Percentiles rank a stretch among this genome's conserved stretches.
Conservation (phyloP, 2,797 vertebrate species). For the Furcifer pardalis region DNA sequence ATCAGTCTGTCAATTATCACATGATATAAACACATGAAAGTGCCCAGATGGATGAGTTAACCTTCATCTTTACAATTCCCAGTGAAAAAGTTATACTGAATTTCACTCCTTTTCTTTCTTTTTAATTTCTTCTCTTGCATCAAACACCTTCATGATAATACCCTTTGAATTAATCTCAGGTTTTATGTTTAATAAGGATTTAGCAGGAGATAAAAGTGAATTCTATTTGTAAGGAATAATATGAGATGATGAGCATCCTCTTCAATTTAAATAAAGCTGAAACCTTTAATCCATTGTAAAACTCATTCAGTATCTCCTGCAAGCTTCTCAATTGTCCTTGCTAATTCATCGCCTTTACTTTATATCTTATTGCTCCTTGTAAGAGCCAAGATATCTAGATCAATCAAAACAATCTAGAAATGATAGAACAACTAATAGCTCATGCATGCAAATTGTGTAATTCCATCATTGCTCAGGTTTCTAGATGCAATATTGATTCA, state of each 20-base stretch:
- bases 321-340: neutral
- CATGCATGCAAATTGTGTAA: neutral
- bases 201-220: neutral
- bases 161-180: neutral
- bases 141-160: neutral
- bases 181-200: neutral
- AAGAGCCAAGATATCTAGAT: neutral
- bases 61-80: neutral
- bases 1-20: neutral
- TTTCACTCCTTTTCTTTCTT: neutral
- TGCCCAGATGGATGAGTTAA: fast-evolving
- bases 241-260: neutral
- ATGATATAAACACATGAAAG: neutral
- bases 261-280: neutral
- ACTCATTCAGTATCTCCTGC: neutral
- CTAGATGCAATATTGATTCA: slow-evolving; percentile 6
- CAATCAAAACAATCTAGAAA: slow-evolving; percentile 8
- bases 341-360: neutral
- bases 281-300: neutral
- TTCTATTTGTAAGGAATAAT: neutral
- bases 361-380: neutral
- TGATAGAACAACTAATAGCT: neutral
- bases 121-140: neutral
- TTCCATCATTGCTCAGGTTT: slow-evolving; percentile 1
- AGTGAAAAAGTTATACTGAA: neutral